phyloP scores from a whole-genome alignment of 2,888 invertebrate species.

The Exocentrus adspersus region DNA sequence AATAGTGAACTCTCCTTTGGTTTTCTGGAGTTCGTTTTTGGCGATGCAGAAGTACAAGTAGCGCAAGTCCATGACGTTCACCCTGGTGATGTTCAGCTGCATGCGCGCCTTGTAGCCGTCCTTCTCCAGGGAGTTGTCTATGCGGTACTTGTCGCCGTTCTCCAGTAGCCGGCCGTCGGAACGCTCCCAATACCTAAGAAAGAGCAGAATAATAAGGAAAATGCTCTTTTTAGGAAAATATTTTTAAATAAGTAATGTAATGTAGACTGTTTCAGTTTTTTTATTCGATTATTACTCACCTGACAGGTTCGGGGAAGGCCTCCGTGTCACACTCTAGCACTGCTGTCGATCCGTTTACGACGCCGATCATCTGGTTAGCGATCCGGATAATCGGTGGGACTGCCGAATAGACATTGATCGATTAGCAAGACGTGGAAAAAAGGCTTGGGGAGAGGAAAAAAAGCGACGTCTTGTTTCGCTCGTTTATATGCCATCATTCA shows the following conservation, averaged over 20 bases:
- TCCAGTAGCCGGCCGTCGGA: conserved; percentile 80
- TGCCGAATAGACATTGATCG: conserved; percentile 58
- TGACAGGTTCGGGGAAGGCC: conserved; percentile 86
- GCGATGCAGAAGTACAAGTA: conserved; percentile 82
- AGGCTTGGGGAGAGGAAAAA: conserved; percentile 26
- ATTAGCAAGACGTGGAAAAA: too few species aligned
- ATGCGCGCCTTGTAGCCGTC: conserved; percentile 76
- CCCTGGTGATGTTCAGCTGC: conserved; percentile 78
- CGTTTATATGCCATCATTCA: too few species aligned
- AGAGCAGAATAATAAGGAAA: not conserved
- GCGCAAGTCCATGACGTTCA: conserved; percentile 75
- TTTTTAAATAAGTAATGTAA: not conserved
- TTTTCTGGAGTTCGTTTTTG: conserved; percentile 84
- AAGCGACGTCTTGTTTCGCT: conserved; percentile 10
- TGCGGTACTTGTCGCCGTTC: conserved; percentile 71
- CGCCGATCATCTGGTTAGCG: conserved; percentile 78
- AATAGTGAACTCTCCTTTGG: conserved; percentile 77
- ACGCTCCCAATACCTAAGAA: conserved; percentile 80
- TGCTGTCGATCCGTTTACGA: conserved; percentile 74
- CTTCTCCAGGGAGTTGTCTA: conserved; percentile 67
- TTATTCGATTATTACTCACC: conserved; percentile 56
- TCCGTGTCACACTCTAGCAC: conserved; percentile 87
- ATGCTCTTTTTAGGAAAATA: not conserved
- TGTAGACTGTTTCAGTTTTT: too few species aligned
- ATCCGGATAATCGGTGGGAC: conserved; percentile 87